Evolutionary conservation across 1,140 invertebrate species (phyloP).

Genomic region (Penaeus japonicus): DNA sequence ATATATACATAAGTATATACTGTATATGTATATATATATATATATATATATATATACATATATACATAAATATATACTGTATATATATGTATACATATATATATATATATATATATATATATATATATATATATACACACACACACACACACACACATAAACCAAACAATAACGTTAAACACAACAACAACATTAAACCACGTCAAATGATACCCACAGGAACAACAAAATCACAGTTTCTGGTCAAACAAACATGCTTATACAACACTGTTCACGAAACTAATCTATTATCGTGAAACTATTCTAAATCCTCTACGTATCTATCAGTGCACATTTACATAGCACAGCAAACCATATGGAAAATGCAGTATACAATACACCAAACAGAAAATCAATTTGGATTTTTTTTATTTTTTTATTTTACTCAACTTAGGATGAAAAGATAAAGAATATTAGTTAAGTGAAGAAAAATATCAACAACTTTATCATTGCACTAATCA

Average conservation of each 20-base stretch:
- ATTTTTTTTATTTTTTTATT: no score
- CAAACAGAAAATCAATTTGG: no score
- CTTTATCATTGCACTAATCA: no score
- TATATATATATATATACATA: constrained; percentile 9
- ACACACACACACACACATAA: neutral
- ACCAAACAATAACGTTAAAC: neutral
- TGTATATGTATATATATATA: neutral
- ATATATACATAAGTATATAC: neutral
- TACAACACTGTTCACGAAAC: no score
- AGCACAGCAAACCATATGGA: no score
- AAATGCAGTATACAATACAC: no score
- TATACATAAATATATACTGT: constrained; percentile 6
- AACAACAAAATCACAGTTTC: neutral
- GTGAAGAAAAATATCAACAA: no score
- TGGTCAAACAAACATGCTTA: neutral
- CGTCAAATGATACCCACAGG: neutral
- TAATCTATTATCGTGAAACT: no score
- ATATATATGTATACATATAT: neutral
- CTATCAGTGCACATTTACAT: no score
- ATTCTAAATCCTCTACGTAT: no score
- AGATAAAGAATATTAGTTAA: no score
- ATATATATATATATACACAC: neutral
- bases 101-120: neutral
- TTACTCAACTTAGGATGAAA: no score
- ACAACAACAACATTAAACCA: neutral